Base-by-base conservation (phyloP, 1,140 invertebrate species). In the Ostrea edulis region DNA sequence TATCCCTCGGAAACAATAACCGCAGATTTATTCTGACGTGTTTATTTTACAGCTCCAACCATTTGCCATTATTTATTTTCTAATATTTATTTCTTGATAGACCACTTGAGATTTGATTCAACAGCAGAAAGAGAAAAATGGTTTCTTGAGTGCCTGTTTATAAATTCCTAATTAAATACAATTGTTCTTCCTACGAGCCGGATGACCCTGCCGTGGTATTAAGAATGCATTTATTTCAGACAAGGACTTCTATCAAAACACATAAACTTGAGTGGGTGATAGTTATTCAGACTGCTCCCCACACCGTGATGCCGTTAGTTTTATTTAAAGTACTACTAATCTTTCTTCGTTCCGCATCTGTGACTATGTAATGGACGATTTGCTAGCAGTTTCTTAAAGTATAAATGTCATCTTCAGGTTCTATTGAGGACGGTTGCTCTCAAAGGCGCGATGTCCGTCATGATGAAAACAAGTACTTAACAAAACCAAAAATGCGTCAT, bases 51-150 rank as follows among this genome's bases (percentile, higher is more conserved):
- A 22, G 22, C 25, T 25, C 68, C 25, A 25, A 3, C 22, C 68
- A 17, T 9, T 77, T 29, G 25, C 68, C 68, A 29, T 22, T 77
- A 29, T 77, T 77, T 77, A 77, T 77, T 29, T 77, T 77, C 25
- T 77, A 77, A 12, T 77, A 62, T 62, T 77, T 25, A 29, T 77
- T 77, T 77, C 68, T 77, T 29, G 68, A 77, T 77, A 77, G 25
- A 77, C 68, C 29, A 77, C 68, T 77, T 77, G 25, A 77, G 29
- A 14, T 77, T 77, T 77, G 22, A 77, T 77, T 77, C 68, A 77
- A 77, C 68, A 77, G 68, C 12, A 77, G 68, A 77, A 77, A 77
- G 35, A 77, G 68, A 77, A 77, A 25, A 77, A 77, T 14, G 68
- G 55, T 62, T 62, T 62, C 55, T 62, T 25, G 29, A 77, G 68